Conservation (phyloP, 2,113 vertebrate species). For the Turnix velox region DNA sequence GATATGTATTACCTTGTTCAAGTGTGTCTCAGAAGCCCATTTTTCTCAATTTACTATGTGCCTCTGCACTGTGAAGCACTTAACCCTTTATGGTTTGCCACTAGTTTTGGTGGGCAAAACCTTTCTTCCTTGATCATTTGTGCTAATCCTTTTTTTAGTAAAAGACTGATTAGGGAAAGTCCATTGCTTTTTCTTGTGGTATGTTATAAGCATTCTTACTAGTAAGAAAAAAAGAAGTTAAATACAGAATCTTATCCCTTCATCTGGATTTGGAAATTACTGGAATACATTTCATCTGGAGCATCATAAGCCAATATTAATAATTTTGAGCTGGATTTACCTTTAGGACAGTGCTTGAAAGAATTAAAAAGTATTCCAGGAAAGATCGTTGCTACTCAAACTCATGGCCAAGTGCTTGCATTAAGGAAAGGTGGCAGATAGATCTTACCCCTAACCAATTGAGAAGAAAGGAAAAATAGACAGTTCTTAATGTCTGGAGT, state of each 20-base stretch:
- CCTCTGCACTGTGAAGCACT: not conserved
- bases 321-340: not conserved
- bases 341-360: not conserved
- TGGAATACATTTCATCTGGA: not conserved
- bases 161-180: not conserved
- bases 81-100: not conserved
- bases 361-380: not conserved
- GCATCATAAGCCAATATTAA: not conserved
- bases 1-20: not conserved
- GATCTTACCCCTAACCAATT: not conserved
- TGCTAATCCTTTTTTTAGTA: not conserved
- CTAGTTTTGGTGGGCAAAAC: not conserved
- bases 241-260: not conserved
- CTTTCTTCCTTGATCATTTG: not conserved
- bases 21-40: not conserved
- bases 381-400: not conserved
- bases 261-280: not conserved
- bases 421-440: fast-evolving
- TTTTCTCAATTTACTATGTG: not conserved
- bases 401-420: not conserved
- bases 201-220: not conserved
- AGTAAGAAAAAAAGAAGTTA: not conserved
- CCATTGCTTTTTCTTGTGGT: not conserved
- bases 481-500: fast-evolving
- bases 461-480: not conserved